Base-by-base conservation (phyloP, 2,113 vertebrate species). In the Pomatostomus ruficeps region DNA sequence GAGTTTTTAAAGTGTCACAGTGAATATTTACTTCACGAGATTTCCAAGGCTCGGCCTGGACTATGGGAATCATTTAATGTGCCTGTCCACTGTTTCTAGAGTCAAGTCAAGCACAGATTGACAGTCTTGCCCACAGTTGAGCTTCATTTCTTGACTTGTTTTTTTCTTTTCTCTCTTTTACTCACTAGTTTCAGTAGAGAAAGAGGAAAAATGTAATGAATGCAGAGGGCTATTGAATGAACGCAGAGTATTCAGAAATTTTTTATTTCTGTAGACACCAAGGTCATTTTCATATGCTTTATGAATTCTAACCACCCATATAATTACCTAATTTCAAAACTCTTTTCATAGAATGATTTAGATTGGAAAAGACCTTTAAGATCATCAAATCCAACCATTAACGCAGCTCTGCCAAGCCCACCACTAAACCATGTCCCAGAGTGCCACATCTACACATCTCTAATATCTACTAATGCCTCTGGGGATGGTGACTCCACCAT, bases 231-330 rank as follows among this genome's bases (percentile, higher is more conserved):
- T 36, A 7, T 14, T 68, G 76, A 88, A 82, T 75, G 26, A 88
- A 89, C 57, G 66, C 17, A 58, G 10, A 21, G 45, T 35, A 17
- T 86, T 94, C 66, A 88, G 55, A 58, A 91, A 67, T 63, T 80
- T 71, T 59, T 93, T 65, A 80, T n/a, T n/a, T n/a, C n/a, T 80
- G 48, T 48, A 85, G 65, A 26, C 57, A 87, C 58, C 77, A 51
- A 91, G 35, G 66, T 91, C 48, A 82, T 90, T 97, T 96, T 88
- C 79, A 49, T 65, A 58, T 52, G 42, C 22, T 66, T 91, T 80
- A 61, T 88, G 92, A 77, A 91, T 97, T 95, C 71, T 88, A 88
- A 87, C 59, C 20, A 84, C 12, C 45, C 31, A 59, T 92, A 35
- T 71, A 89, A 70, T 93, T 94, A 95, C 68, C 52, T 71, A 26